These are phyloP conservation scores for Pheosia tremula DNA, from an alignment of 2,888 invertebrate species.

Conservation along the genomic window DNA sequence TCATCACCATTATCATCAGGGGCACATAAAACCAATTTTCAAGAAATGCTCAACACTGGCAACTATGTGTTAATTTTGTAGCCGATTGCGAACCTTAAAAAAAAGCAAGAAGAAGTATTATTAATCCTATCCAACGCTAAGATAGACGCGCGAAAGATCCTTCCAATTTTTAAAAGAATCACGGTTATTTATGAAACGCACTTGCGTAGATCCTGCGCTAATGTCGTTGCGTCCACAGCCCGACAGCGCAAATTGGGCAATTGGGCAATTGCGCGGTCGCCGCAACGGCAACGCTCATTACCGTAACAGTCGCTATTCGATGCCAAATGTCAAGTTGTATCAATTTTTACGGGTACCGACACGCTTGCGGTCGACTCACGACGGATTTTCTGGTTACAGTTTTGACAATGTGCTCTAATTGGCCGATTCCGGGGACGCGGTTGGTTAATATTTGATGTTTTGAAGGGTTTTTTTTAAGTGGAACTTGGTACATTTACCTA, in stretches of 20 bases:
- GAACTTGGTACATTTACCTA: background rate
- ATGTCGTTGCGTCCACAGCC: constrained; percentile 16
- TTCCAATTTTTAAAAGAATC: background rate
- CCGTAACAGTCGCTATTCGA: constrained; percentile 19
- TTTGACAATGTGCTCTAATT: constrained; percentile 73
- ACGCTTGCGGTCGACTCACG: constrained; percentile 26
- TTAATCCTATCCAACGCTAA: no score
- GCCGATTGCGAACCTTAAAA: no score
- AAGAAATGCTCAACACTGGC: no score
- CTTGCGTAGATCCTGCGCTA: constrained; percentile 4
- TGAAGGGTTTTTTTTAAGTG: background rate
- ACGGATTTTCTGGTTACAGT: constrained; percentile 36
- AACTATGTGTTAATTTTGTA: no score
- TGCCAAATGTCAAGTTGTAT: constrained; percentile 44
- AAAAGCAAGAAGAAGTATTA: no score
- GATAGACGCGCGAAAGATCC: no score
- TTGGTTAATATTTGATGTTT: constrained; percentile 19
- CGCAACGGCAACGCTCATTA: constrained; percentile 38
- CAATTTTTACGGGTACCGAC: constrained; percentile 36
- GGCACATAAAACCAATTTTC: no score
- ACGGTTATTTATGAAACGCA: background rate
- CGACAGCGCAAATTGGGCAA: constrained; percentile 36
- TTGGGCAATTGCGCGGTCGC: constrained; percentile 13
- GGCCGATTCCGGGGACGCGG: constrained; percentile 36
- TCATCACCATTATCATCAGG: no score